These are phyloP conservation scores for Xylota sylvarum DNA, from an alignment of 2,888 invertebrate species.

Conservation along the genomic window DNA sequence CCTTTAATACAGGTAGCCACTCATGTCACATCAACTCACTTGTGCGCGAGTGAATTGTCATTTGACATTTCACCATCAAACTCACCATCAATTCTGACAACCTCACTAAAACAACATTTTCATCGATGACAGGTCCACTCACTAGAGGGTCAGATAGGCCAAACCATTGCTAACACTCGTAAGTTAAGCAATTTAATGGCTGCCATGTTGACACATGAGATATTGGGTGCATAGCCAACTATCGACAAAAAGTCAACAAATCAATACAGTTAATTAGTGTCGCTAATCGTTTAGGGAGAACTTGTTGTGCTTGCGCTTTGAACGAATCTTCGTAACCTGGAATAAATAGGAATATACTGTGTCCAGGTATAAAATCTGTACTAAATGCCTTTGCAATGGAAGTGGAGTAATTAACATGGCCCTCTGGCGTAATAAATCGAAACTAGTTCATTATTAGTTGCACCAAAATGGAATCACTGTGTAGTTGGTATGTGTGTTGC, in stretches of 20 bases:
- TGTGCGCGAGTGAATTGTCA: slow-evolving; percentile 13
- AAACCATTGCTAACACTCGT: slow-evolving; percentile 38
- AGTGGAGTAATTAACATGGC: slow-evolving; percentile 72
- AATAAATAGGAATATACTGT: slow-evolving; percentile 26
- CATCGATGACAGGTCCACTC: slow-evolving; percentile 26
- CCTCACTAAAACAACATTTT: slow-evolving; percentile 48
- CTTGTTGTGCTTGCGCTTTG: slow-evolving; percentile 42
- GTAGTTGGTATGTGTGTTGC: slow-evolving; percentile 1
- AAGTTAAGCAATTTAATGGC: slow-evolving; percentile 43
- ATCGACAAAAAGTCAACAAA: slow-evolving; percentile 63
- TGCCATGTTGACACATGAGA: slow-evolving; percentile 44
- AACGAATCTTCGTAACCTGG: slow-evolving; percentile 37
- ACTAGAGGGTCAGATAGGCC: slow-evolving; percentile 28
- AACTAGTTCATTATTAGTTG: slow-evolving; percentile 73
- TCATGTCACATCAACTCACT: slow-evolving; percentile 41
- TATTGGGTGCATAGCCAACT: slow-evolving; percentile 54
- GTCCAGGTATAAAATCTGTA: slow-evolving; percentile 34
- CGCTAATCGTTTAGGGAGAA: slow-evolving; percentile 55
- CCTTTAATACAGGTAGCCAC: slow-evolving; percentile 52
- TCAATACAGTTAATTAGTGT: slow-evolving; percentile 65
- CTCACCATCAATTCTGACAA: slow-evolving; percentile 47
- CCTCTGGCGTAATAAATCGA: slow-evolving; percentile 74
- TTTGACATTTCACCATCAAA: slow-evolving; percentile 59
- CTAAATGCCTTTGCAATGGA: slow-evolving; percentile 33
- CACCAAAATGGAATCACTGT: slow-evolving; percentile 56